Evolutionary conservation across 2,888 invertebrate genomes (phyloP), one percentile per base, ranked within the genome.

Genomic region (Microplitis deprimator): DNA sequence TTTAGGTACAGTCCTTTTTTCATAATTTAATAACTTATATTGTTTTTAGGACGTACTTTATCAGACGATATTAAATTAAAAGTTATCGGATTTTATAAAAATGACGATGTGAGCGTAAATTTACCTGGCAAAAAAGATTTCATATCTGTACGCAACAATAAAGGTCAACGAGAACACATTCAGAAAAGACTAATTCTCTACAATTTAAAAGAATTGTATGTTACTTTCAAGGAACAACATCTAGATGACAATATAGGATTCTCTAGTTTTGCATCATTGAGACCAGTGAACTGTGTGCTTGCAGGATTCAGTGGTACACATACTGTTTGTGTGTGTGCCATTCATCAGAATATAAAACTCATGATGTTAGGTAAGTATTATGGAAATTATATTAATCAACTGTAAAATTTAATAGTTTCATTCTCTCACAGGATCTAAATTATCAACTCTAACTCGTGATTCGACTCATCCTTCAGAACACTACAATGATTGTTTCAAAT

Each of bases 341-440:
- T 75, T 74, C 80, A 80, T 65, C 78, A 82, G 77, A 80, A 80
- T 62, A 73, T 76, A 3, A 82, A 82, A 71, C 78, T 81, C 5
- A 80, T 81, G 79, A 60, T 82, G 72, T 71, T 71, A 59, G 71
- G 71, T 71, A 71, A 62, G 59, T 75, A 75, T 29, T 61, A 1
- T 69, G 20, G 41, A 65, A 67, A 67, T 61, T 62, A 41, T 59
- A 39, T 39, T 69, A 17, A 40, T 7, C 5, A 41, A 41, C 61
- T 29, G 68, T 68, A 38, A 68, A 68, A 68, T 1, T 17, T 71
- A 20, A 61, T 50, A 20, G 50, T 60, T 50, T 71, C n/a, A 13
- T 50, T n/a, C 1, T 50, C 10, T 29, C 60, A 20, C 5, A 71
- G 71, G 71, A 8, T 71, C 59, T 71, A 62, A 71, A 6, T 71